Conservation (phyloP, 2,888 invertebrate species). For the Mythimna albipuncta region DNA sequence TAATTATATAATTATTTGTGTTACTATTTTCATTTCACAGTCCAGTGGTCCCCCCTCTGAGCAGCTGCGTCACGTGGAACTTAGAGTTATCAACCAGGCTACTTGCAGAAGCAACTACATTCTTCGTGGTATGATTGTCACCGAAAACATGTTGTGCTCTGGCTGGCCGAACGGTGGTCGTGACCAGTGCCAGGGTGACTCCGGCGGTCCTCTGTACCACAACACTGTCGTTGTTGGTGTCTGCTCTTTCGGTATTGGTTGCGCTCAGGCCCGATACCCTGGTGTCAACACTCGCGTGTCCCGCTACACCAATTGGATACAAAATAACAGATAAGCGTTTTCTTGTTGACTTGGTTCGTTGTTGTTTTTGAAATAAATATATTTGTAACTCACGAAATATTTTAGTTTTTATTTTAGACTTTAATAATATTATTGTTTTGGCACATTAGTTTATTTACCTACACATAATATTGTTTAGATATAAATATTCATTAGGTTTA, state of each 20-base stretch:
- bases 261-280: conserved; percentile 71
- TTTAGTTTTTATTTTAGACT: not conserved
- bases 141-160: conserved; percentile 76
- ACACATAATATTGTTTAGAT: too few species aligned
- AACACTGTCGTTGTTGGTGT: conserved; percentile 74
- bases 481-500: too few species aligned
- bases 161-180: conserved; percentile 74
- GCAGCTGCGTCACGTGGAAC: conserved; percentile 72
- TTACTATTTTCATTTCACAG: conserved; percentile 43
- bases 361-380: not conserved
- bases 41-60: conserved; percentile 64
- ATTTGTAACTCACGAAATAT: not conserved
- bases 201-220: conserved; percentile 80
- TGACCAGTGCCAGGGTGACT: conserved; percentile 75
- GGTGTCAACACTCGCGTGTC: conserved; percentile 77
- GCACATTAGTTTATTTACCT: not conserved
- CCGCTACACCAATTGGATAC: conserved; percentile 72
- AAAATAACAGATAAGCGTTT: conserved; percentile 15
- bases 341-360: not conserved
- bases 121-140: conserved; percentile 57
- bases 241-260: conserved; percentile 73
- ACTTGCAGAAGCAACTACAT: conserved; percentile 67
- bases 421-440: not conserved
- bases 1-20: not conserved
- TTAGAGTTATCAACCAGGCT: conserved; percentile 69